phyloP scores from a whole-genome alignment of 2,797 vertebrate species.

The Lepus townsendii region DNA sequence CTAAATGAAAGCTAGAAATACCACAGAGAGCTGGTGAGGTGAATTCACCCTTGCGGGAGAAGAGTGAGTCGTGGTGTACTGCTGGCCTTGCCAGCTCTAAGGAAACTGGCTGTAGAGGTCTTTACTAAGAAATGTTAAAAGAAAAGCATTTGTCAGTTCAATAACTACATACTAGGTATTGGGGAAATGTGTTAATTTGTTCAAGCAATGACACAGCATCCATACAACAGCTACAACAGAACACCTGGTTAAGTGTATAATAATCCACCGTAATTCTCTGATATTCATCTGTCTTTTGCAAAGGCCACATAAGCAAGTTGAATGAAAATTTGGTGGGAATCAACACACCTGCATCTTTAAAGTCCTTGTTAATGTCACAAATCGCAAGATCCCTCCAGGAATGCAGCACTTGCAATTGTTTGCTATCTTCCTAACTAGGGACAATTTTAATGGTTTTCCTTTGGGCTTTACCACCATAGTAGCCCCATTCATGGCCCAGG shows the following conservation, averaged over 20 bases:
- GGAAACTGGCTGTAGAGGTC: neutral
- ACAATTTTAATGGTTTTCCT: neutral
- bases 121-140: neutral
- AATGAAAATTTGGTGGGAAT: neutral
- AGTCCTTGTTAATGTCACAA: neutral
- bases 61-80: neutral
- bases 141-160: neutral
- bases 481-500: neutral
- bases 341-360: neutral
- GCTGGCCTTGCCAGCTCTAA: neutral
- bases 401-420: neutral
- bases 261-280: neutral
- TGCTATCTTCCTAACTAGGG: neutral
- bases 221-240: neutral
- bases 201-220: neutral
- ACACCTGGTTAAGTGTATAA: neutral
- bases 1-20: neutral
- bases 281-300: neutral
- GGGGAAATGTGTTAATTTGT: neutral
- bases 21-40: neutral
- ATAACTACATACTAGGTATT: too few species aligned
- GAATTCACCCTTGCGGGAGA: neutral
- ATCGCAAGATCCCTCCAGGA: neutral
- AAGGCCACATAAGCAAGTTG: neutral
- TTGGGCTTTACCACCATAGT: neutral